Evolutionary conservation across 2,113 vertebrate genomes (phyloP), one percentile per base, ranked within the genome.

Genomic region (Gila orcuttii): DNA sequence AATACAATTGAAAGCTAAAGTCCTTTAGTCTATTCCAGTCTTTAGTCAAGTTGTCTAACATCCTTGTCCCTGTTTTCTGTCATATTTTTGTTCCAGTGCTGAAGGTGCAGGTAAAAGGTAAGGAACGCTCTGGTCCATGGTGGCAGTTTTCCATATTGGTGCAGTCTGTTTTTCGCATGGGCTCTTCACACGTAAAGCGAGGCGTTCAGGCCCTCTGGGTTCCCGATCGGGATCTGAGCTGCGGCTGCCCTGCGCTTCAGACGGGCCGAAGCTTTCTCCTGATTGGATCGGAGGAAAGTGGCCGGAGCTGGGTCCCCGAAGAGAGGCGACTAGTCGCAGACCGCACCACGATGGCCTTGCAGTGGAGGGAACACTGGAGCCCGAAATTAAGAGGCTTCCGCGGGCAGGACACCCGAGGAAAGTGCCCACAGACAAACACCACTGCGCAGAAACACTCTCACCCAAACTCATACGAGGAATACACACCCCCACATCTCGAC

Each of bases 321-420:
- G 94, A 96, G 42, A 91, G 92, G 5, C 95, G 94, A 55, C 90
- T 97, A 52, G 93, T 97, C 85, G 94, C 96, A 0, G 96, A 97
- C 90, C 96, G 94, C 89, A 95, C 94, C 64, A 95, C 96, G 19
- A 91, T 96, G 82, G 96, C 96, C 21, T 93, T 97, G 79, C 95
- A 95, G 88, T 97, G 97, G 97, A 95, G 96, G 92, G 95, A 96
- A 75, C 96, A 93, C 90, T 97, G 97, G 97, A 95, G 92, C 82
- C 91, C 94, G 85, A 97, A 96, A 64, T 91, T 97, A 77, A 92
- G 96, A 88, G 94, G 94, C 73, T 96, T 97, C 89, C 94, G 96
- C 79, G 95, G 94, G 52, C 95, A 96, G 91, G 96, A 96, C 91
- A 95, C 91, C 12, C 92, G 89, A 2, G 96, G 97, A 0, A 94